These are phyloP conservation scores for Nyctalus aviator DNA, from an alignment of 2,797 vertebrate species.

Conservation along the genomic window DNA sequence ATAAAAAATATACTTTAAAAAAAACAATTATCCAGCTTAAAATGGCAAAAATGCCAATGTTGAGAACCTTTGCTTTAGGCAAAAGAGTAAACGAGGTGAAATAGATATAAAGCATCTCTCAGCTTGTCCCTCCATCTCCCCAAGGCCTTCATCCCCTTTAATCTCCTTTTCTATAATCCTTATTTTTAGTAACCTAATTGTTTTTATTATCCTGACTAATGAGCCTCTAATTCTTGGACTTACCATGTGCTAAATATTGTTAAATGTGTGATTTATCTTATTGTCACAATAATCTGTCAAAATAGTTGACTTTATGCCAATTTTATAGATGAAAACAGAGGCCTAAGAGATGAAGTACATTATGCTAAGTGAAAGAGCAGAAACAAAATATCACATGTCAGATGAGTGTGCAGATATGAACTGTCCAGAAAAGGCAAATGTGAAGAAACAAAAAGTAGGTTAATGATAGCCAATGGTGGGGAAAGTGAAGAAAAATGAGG, in stretches of 20 bases:
- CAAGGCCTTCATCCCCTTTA: background rate
- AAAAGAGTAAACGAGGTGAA: background rate
- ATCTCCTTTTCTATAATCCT: background rate
- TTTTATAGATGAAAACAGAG: background rate
- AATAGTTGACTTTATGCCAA: background rate
- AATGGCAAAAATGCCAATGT: background rate
- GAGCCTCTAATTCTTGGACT: background rate
- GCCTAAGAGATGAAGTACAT: background rate
- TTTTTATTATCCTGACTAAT: background rate
- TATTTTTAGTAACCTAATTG: background rate
- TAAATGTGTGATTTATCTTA: background rate
- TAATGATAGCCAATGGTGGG: background rate
- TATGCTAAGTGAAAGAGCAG: background rate
- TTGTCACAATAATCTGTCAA: background rate
- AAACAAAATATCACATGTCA: background rate
- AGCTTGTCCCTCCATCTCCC: rapidly evolving
- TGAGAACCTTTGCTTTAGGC: background rate
- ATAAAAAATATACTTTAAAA: too few species aligned
- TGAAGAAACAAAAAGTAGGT: background rate
- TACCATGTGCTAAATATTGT: background rate
- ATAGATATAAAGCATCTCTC: background rate
- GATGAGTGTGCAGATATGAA: background rate
- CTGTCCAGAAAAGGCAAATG: background rate
- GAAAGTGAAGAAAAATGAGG: background rate
- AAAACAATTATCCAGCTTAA: background rate